phyloP scores from a whole-genome alignment of 2,888 invertebrate genomes.

The Amorpha juglandis region DNA sequence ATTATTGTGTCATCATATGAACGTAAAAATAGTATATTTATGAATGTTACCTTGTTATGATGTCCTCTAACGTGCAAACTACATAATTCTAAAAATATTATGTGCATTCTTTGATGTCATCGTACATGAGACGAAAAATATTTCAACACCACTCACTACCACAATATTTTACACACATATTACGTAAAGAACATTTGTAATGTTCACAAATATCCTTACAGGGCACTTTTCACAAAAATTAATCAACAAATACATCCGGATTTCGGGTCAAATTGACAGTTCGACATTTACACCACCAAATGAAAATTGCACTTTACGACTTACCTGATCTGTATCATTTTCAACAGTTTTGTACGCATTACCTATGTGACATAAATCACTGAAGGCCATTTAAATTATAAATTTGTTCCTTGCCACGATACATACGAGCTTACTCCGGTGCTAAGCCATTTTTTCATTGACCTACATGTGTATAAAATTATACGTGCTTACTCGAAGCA shows the following conservation, averaged over 20 bases:
- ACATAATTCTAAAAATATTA: conserved; percentile 83
- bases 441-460: conserved; percentile 84
- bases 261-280: conserved; percentile 81
- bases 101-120: conserved; percentile 78
- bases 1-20: conserved; percentile 16
- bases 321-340: conserved; percentile 82
- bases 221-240: conserved; percentile 28
- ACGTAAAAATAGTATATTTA: conserved; percentile 50
- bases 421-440: conserved; percentile 75
- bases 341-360: conserved; percentile 81
- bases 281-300: conserved; percentile 78
- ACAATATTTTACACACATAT: conserved; percentile 35
- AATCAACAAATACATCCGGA: conserved; percentile 52
- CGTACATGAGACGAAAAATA: conserved; percentile 54
- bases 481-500: conserved; percentile 71
- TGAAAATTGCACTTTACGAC: conserved; percentile 52
- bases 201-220: conserved; percentile 26
- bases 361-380: conserved; percentile 82
- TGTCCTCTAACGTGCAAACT: conserved; percentile 76
- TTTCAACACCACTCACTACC: conserved; percentile 40
- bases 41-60: conserved; percentile 67
- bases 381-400: conserved; percentile 84
- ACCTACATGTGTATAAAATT: conserved; percentile 82
- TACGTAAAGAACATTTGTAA: conserved; percentile 22
- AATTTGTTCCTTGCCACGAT: conserved; percentile 82